These are phyloP conservation scores for Callyntrura guangdongensis DNA, from an alignment of 2,888 invertebrate species.

Conservation along the genomic window DNA sequence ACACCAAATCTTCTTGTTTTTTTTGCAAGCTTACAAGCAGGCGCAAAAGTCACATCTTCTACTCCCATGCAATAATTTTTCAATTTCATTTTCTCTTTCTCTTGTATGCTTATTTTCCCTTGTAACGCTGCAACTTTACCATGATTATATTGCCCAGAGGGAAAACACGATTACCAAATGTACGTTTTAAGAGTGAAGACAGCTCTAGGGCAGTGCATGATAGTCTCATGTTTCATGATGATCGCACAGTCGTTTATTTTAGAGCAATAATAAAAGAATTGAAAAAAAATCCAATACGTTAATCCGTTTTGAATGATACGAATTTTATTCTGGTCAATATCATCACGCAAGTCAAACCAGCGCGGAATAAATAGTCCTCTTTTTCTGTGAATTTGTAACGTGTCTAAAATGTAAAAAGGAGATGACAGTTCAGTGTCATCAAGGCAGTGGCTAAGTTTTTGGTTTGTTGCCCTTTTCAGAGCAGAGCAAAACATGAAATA, in stretches of 20 bases:
- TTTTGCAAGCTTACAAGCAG: neutral
- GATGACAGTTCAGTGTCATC: slow-evolving; percentile 70
- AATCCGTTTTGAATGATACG: slow-evolving; percentile 30
- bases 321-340: slow-evolving; percentile 30
- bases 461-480: slow-evolving; percentile 47
- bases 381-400: neutral
- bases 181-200: neutral
- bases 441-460: slow-evolving; percentile 54
- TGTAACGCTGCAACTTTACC: neutral
- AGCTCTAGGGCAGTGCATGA: neutral
- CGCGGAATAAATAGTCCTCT: neutral
- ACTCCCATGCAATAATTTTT: slow-evolving; percentile 6
- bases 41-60: neutral
- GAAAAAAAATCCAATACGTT: slow-evolving; percentile 32
- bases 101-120: too few species aligned
- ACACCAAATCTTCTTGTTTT: neutral
- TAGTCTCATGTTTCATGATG: neutral
- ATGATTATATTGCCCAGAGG: slow-evolving; percentile 35
- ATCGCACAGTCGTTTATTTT: too few species aligned
- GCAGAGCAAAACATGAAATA: slow-evolving; percentile 42
- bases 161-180: slow-evolving; percentile 12
- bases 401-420: slow-evolving; percentile 42
- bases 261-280: too few species aligned
- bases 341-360: neutral
- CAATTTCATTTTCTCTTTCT: slow-evolving; percentile 5